These are phyloP conservation scores for Erebia palarica DNA, from an alignment of 2,888 invertebrate genomes.

Conservation along the genomic window DNA sequence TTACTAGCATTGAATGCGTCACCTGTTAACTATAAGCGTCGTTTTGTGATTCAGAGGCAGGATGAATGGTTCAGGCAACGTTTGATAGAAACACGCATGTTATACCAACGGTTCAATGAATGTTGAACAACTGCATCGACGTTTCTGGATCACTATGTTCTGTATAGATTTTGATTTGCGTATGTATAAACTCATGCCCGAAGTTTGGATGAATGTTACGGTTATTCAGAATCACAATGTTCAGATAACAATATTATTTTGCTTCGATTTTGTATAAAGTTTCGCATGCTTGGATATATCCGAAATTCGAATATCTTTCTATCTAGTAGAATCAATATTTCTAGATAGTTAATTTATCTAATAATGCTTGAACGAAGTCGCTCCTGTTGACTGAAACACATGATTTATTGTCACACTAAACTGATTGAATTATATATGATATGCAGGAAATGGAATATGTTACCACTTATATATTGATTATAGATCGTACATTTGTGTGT, in stretches of 20 bases:
- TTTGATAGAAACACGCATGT: slow-evolving; percentile 27
- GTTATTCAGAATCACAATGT: neutral
- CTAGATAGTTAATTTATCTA: neutral
- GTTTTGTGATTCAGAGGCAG: slow-evolving; percentile 60
- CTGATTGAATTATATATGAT: slow-evolving; percentile 8
- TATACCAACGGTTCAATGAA: slow-evolving; percentile 28
- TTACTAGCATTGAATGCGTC: slow-evolving; percentile 55
- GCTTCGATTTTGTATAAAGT: too few relatives aligned
- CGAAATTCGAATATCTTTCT: neutral
- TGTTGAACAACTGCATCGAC: slow-evolving; percentile 24
- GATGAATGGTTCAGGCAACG: slow-evolving; percentile 51
- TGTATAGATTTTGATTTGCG: neutral
- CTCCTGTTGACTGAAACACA: neutral
- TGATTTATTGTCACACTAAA: neutral
- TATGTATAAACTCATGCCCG: neutral
- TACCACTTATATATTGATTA: neutral
- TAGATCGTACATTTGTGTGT: slow-evolving; percentile 13
- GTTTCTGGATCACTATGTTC: slow-evolving; percentile 18
- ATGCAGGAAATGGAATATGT: slow-evolving; percentile 3
- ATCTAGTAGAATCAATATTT: neutral
- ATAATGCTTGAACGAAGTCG: neutral
- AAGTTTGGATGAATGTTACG: neutral
- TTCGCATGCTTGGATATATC: too few relatives aligned
- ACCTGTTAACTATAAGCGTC: slow-evolving; percentile 58
- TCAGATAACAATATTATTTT: neutral